These are phyloP conservation scores for Bovichtus diacanthus DNA, from an alignment of 2,797 vertebrate genomes.

Conservation along the genomic window DNA sequence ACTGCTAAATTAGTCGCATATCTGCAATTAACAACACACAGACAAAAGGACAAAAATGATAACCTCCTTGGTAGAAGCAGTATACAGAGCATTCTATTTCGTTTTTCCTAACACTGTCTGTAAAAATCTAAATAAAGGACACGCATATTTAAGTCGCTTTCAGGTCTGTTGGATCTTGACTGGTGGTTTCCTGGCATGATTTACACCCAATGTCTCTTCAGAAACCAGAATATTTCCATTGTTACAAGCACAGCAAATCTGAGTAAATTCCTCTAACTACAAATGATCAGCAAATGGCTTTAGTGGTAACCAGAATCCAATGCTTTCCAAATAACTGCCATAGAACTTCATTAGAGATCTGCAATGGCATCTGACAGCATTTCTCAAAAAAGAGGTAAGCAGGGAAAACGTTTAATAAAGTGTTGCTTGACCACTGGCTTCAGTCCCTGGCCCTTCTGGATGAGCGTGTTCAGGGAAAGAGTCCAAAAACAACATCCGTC, in stretches of 20 bases:
- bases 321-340: not conserved
- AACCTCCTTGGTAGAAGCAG: not conserved
- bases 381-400: slow-evolving; percentile 17
- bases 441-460: not conserved
- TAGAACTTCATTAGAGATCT: not conserved
- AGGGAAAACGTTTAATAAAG: slow-evolving; percentile 6
- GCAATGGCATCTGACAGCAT: slow-evolving; percentile 8
- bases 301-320: not conserved
- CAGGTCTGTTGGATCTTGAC: not conserved
- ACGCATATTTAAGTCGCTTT: not conserved
- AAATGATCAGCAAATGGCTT: slow-evolving; percentile 11
- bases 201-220: slow-evolving; percentile 10
- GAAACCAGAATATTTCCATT: not conserved
- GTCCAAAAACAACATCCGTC: not conserved
- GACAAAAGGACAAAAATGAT: not conserved
- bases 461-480: not conserved
- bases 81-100: not conserved
- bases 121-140: slow-evolving; percentile 1
- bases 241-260: not conserved
- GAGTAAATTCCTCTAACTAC: slow-evolving; percentile 10
- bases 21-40: slow-evolving; percentile 11
- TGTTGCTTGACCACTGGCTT: slow-evolving; percentile 13
- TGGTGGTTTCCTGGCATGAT: not conserved
- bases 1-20: not conserved
- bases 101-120: not conserved